Evolutionary conservation across 1,140 invertebrate genomes (phyloP).

Genomic region (Ladona fulva): DNA sequence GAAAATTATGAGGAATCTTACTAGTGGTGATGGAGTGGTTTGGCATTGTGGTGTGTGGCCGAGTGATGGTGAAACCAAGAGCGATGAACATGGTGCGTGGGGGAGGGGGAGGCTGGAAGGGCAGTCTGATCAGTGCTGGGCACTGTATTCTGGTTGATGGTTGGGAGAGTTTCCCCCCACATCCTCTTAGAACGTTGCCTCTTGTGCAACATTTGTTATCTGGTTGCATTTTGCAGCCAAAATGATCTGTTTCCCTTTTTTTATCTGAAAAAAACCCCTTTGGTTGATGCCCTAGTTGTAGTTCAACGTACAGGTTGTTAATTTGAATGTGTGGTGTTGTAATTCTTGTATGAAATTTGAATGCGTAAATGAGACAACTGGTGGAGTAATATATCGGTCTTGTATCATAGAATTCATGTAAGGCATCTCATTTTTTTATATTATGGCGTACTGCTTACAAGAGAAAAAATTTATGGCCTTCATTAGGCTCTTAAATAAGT

Average conservation of each 20-base stretch:
- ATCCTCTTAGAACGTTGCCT: not conserved
- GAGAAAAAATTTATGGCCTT: not conserved
- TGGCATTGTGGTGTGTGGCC: too few species aligned
- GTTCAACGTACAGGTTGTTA: slow-evolving; percentile 5
- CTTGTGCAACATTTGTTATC: slow-evolving; percentile 9
- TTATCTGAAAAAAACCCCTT: slow-evolving; percentile 6
- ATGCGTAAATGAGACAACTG: slow-evolving; percentile 5
- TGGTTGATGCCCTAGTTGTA: slow-evolving; percentile 2
- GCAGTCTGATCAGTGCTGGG: too few species aligned
- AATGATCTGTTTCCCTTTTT: not conserved
- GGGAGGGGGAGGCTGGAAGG: too few species aligned
- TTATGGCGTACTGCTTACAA: slow-evolving; percentile 5
- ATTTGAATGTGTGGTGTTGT: slow-evolving; percentile 9
- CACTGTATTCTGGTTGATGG: too few species aligned
- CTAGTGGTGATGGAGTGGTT: too few species aligned
- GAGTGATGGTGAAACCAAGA: too few species aligned
- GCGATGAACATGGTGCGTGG: too few species aligned
- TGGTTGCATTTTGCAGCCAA: not conserved
- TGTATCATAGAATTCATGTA: slow-evolving; percentile 7
- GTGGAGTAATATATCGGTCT: slow-evolving; percentile 9
- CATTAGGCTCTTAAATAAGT: not conserved
- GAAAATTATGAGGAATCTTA: too few species aligned
- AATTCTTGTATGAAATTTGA: not conserved
- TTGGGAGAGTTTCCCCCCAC: too few species aligned
- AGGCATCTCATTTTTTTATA: slow-evolving; percentile 10